Base-by-base conservation (phyloP, 1,140 invertebrate genomes). In the Coelopa frigida region DNA sequence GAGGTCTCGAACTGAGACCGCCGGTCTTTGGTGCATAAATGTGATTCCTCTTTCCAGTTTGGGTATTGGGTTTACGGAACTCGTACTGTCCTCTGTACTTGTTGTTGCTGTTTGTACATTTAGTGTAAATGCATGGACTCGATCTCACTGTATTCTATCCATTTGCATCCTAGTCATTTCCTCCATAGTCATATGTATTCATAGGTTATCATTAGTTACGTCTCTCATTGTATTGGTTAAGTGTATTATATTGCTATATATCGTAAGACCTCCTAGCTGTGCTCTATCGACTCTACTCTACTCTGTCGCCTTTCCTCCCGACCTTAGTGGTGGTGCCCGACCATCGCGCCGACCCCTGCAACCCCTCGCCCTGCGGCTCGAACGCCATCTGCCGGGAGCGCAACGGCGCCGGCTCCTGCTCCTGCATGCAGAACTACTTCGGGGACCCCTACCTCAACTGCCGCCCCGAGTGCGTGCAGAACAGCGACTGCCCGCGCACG, bases 401-500 rank as follows among this genome's bases (percentile, higher is more conserved):
- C 54, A 80, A 84, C 53, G 83, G 82, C 57, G 83, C 78, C 54
- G 83, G 86, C 50, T 85, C 85, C 42, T 92, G 89, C 67, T 79
- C 76, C 47, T 91, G 88, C 70, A 61, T 87, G 53, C 75, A 82
- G 47, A 83, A 87, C 50, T 91, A 87, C 68, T 79, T 78, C 53
- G 89, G 89, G 39, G 86, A 92, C 74, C 86, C 88, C 3, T 87
- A 90, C 54, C 72, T 78, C 46, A 83, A 84, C 36, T 88, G 87
- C 62, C 75, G 83, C 58, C 85, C 84, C 12, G 84, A 88, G 72
- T 89, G 86, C 64, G 76, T 86, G n/a, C 81, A 85, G 59, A 89
- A 87, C 59, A 79, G 78, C 21, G 85, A 88, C 59, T 92, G 88
- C 71, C 67, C 78, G 29, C 73, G 72, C 47, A 76, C 78, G 54